phyloP scores from a whole-genome alignment of 2,888 invertebrate species.

The Sinohyriopsis cumingii region DNA sequence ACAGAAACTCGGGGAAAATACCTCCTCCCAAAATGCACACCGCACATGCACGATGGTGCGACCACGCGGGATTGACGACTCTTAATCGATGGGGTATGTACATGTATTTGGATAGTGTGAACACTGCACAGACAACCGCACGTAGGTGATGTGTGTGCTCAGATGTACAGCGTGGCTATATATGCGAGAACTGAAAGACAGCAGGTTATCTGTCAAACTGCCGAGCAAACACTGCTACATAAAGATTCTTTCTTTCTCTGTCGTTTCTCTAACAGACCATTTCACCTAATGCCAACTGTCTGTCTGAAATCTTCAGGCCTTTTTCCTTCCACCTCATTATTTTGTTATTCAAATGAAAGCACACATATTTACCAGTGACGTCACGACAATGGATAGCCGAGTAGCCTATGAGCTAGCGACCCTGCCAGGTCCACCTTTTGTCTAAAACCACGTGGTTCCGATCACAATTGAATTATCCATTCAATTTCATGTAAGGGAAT shows the following conservation, averaged over 20 bases:
- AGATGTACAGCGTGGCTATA: neutral
- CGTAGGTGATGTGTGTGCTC: too few relatives aligned
- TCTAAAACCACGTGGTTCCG: neutral
- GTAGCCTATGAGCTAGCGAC: conserved; percentile 9
- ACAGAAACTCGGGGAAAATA: too few relatives aligned
- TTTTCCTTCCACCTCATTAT: conserved; percentile 17
- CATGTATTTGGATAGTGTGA: too few relatives aligned
- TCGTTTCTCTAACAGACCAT: conserved; percentile 2
- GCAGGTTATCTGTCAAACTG: conserved; percentile 1
- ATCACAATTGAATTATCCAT: too few relatives aligned
- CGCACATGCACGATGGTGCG: too few relatives aligned
- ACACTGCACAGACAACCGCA: too few relatives aligned
- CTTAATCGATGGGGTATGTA: too few relatives aligned
- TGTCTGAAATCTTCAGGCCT: conserved; percentile 4
- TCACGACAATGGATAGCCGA: conserved; percentile 10
- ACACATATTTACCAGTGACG: conserved; percentile 19
- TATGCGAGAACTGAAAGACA: neutral
- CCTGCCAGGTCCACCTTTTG: conserved; percentile 4
- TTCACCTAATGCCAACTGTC: conserved; percentile 1
- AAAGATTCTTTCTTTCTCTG: neutral
- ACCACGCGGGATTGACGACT: too few relatives aligned
- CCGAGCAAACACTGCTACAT: neutral
- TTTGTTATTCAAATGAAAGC: conserved; percentile 28
- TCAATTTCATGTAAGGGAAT: too few relatives aligned
- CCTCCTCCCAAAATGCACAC: too few relatives aligned